These are phyloP conservation scores for Dicaeum eximium DNA, from an alignment of 2,113 vertebrate species.

Conservation along the genomic window DNA sequence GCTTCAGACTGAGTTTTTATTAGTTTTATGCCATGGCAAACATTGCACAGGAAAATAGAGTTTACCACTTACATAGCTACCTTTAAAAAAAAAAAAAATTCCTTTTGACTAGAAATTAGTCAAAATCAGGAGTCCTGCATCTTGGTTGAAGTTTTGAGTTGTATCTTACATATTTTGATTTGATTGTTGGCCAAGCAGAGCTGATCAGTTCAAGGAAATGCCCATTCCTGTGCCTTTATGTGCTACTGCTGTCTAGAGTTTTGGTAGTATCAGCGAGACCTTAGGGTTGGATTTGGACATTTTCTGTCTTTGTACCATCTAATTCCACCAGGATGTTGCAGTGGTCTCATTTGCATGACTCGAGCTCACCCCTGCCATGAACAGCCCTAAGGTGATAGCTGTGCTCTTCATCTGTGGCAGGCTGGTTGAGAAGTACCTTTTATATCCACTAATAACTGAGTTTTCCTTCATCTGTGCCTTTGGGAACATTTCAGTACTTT, in stretches of 20 bases:
- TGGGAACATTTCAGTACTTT: conserved; percentile 41
- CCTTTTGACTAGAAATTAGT: not conserved
- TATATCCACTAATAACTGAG: conserved; percentile 11
- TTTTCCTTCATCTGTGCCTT: conserved; percentile 33
- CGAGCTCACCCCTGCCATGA: accelerated
- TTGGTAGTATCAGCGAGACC: not conserved
- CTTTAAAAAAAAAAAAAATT: accelerated
- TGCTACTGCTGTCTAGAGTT: not conserved
- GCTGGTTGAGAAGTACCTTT: not conserved
- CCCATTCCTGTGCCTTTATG: not conserved
- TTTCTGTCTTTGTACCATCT: not conserved
- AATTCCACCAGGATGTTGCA: not conserved
- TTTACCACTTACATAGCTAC: not conserved
- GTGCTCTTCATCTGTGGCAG: not conserved
- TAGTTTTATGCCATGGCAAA: not conserved
- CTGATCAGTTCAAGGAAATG: not conserved
- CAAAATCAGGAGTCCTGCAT: not conserved
- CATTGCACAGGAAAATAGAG: not conserved
- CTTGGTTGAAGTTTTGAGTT: not conserved
- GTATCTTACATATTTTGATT: not conserved
- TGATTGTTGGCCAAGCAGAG: not conserved
- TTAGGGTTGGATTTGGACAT: not conserved
- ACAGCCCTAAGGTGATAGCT: accelerated
- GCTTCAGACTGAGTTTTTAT: not conserved
- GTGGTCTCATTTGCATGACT: not conserved